Evolutionary conservation across 2,797 vertebrate genomes (phyloP), one percentile per base, ranked within the genome.

Genomic region (Centroberyx gerrardi): DNA sequence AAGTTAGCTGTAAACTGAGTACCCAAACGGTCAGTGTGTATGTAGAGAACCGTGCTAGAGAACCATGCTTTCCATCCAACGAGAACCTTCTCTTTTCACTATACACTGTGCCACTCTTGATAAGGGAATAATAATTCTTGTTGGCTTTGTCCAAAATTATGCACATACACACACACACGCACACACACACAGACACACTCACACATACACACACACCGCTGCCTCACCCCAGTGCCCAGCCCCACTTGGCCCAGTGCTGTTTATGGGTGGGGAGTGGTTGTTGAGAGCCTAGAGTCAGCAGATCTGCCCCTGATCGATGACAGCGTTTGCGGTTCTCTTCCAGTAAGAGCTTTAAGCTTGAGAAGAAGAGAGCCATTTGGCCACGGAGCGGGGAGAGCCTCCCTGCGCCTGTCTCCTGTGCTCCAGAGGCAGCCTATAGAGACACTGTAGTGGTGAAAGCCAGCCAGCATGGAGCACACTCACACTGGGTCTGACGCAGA

Each of bases 251-350:
- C 86, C 77, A 38, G 78, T 80, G 78, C 84, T 88, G 88, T 91
- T 93, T 91, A 92, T 90, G 90, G 88, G 76, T 81, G 85, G 90
- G 92, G 90, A 93, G 92, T 92, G 90, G 90, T 90, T 88, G 87
- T 80, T 89, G 89, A 92, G 92, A 91, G 88, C 86, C 72, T 80
- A 17, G 81, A 91, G 94, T 96, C 94, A 95, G 95, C 94, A 95
- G 83, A 94, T 94, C 90, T 90, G 85, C 73, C 83, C 77, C 90
- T 95, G 94, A 95, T 94, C 93, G 92, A 95, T 94, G 91, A 88
- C 92, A 94, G 88, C 88, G 88, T 93, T 94, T 94, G 93, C 92
- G 68, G 88, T 92, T 92, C 89, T 92, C 88, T 94, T 94, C 90
- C 93, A 90, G 90, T 93, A 95, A 95, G 85, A 91, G 92, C 90